Conservation (phyloP, 2,113 vertebrate genomes). For the Hyaena hyaena region DNA sequence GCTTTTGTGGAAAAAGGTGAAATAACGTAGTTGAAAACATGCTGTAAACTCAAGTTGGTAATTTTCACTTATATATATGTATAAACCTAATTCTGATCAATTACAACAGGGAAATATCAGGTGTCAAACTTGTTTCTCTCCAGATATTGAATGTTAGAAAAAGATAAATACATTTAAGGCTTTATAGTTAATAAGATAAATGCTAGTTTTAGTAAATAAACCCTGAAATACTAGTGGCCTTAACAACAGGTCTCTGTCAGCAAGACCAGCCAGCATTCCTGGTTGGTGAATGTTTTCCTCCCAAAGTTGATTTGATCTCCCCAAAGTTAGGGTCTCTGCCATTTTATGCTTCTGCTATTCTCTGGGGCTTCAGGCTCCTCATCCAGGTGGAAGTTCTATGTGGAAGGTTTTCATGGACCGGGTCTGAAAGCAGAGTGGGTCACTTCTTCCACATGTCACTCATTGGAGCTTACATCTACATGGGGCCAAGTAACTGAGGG, state of each 20-base stretch:
- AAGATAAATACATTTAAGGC: neutral
- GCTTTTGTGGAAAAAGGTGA: neutral
- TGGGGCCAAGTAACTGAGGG: neutral
- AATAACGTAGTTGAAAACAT: neutral
- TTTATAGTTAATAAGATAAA: constrained; percentile 6
- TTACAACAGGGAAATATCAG: neutral
- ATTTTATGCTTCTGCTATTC: neutral
- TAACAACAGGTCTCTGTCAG: neutral
- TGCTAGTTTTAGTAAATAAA: neutral
- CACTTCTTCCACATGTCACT: neutral
- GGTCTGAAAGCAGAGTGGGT: neutral
- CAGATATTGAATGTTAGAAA: neutral
- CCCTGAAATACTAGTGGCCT: neutral
- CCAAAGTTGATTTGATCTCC: neutral
- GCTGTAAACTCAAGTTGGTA: neutral
- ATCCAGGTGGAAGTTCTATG: neutral
- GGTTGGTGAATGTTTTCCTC: neutral
- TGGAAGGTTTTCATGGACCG: neutral
- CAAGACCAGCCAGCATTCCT: neutral
- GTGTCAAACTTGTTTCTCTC: neutral
- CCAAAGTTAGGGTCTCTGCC: neutral
- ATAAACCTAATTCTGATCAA: neutral
- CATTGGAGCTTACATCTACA: neutral
- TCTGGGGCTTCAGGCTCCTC: neutral
- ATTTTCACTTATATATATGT: neutral